Evolutionary conservation across 2,113 vertebrate species (phyloP).

Genomic region (Malurus melanocephalus): DNA sequence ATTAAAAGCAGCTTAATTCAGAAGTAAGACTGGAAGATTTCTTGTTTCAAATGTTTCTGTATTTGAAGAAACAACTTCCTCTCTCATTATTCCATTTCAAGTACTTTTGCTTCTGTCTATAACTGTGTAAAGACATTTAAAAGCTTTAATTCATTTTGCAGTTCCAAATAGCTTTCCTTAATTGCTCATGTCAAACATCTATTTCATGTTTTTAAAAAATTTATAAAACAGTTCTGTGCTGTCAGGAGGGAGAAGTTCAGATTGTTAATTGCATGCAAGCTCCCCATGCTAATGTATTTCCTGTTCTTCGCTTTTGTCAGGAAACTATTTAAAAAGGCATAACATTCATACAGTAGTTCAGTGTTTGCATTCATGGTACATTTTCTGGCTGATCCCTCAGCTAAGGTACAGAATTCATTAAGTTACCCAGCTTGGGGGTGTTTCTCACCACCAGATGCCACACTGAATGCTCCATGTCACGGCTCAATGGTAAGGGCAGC

Average conservation of each 20-base stretch:
- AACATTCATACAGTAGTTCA: conserved; percentile 41
- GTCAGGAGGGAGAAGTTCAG: conserved; percentile 23
- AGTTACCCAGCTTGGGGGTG: neutral
- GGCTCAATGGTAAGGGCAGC: neutral
- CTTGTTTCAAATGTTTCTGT: conserved; percentile 14
- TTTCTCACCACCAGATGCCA: neutral
- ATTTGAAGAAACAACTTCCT: conserved; percentile 21
- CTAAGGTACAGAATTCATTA: conserved; percentile 6
- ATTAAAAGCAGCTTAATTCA: neutral
- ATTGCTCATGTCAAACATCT: conserved; percentile 58
- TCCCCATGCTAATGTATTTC: conserved; percentile 40
- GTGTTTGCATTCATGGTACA: conserved; percentile 2
- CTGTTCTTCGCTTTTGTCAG: conserved; percentile 21
- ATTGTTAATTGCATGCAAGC: conserved; percentile 50
- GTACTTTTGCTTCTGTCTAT: conserved; percentile 31
- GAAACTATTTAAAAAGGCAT: conserved; percentile 36
- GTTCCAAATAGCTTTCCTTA: conserved; percentile 54
- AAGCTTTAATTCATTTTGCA: conserved; percentile 60
- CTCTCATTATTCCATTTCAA: conserved; percentile 35
- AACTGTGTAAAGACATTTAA: conserved; percentile 40
- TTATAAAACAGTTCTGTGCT: conserved; percentile 65
- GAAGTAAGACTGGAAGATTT: neutral
- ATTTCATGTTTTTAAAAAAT: conserved; percentile 64
- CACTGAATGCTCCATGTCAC: neutral
- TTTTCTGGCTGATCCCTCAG: neutral